Conservation (phyloP, 2,888 invertebrate genomes). For the Drosophila prolongata region DNA sequence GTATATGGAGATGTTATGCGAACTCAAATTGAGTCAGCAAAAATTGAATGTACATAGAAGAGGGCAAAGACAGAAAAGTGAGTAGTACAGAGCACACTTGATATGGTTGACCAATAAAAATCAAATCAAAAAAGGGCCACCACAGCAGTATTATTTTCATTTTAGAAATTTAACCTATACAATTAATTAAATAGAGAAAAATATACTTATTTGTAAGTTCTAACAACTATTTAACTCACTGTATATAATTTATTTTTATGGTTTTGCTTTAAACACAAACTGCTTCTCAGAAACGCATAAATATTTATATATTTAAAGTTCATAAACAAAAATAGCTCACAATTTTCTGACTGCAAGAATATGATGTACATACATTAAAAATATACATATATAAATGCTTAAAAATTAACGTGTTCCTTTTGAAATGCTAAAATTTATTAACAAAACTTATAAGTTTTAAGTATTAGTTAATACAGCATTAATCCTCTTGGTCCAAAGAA, state of each 20-base stretch:
- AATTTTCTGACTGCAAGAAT: not conserved
- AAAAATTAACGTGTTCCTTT: too few species aligned
- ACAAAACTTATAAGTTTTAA: too few species aligned
- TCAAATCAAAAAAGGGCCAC: not conserved
- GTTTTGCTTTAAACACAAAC: not conserved
- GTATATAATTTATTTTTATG: not conserved
- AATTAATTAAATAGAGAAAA: too few species aligned
- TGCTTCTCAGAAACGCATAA: not conserved
- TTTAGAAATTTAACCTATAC: too few species aligned
- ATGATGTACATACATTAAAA: not conserved
- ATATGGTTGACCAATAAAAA: not conserved
- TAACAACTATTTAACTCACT: too few species aligned
- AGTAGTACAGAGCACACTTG: not conserved
- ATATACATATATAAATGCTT: not conserved
- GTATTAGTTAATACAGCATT: too few species aligned
- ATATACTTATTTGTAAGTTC: not conserved
- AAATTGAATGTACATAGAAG: not conserved
- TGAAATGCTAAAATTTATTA: too few species aligned
- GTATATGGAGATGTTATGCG: conserved; percentile 6
- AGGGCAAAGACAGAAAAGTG: too few species aligned
- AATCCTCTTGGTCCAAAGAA: conserved; percentile 4
- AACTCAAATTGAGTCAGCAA: not conserved
- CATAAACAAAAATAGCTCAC: not conserved
- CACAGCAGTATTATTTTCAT: too few species aligned
- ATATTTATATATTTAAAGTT: not conserved